Evolutionary conservation across 1,140 invertebrate genomes (phyloP), one percentile per base, ranked within the genome.

Genomic region (Lanistes nyassanus): DNA sequence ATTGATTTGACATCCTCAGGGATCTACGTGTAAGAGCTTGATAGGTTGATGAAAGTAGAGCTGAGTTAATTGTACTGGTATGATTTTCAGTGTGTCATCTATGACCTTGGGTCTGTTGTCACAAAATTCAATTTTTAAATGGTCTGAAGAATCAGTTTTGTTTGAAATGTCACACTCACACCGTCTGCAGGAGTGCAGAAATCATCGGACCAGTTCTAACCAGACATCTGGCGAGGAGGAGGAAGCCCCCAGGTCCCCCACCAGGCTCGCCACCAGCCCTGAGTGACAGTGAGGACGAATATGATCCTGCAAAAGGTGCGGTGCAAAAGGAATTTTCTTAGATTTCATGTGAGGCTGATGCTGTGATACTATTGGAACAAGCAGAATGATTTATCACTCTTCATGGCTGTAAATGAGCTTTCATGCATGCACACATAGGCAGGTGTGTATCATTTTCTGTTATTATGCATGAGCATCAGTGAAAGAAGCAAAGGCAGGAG

Each of bases 201-300:
- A 51, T 72, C 55, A 72, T 72, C 21, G 70, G 70, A 76, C 58
- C 60, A 39, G 36, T 75, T 36, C 68, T 79, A 26, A 53, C 75
- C 34, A 37, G 39, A 11, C 71, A 74, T 29, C 39, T 66, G 47
- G 66, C 72, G 11, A 78, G 69, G 75, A 83, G 81, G 56, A 88
- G 83, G 93, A 85, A 94, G 83, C 93, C 95, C 16, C 95, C 96
- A 4, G 96, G 97, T 60, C 95, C 97, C 6, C 97, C 97, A 16
- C 90, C 91, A 68, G 89, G 90, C 11, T 87, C 90, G 42, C 91
- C 91, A 16, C 90, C 91, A 58, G 86, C 86, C 69, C 84, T 91
- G 29, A 89, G 87, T 82, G 90, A 91, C 79, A 86, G 85, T 81
- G 88, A 89, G 73, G 84, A 85, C 42, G 86, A 84, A 74, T 84